Base-by-base conservation (phyloP, 1,140 invertebrate species). In the Hylaeus anthracinus region DNA sequence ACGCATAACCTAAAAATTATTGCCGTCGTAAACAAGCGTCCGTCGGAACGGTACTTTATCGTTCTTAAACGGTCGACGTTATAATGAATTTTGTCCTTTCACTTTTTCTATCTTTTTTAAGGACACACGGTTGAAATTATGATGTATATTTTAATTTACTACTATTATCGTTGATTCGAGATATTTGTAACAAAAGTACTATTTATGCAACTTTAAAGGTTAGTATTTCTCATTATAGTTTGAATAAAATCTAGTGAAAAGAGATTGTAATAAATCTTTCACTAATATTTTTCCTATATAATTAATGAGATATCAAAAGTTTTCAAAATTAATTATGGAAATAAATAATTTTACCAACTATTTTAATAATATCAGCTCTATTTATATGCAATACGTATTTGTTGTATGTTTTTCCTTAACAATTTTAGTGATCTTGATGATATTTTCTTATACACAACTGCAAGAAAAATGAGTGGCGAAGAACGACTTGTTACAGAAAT, bases 401-500 rank as follows among this genome's bases (percentile, higher is more conserved):
- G 9, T 60, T 37, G 37, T 26, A 37, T 45, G 3, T 56, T 1
- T 41, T 56, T 45, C 63, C 51, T 0, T 51, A 39, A 26, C 37
- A 60, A 43, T 65, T 79, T 26, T 14, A 79, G 71, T 51, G 39
- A 73, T 8, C 55, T 3, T 64, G 6, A 45, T 56, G n/a, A 67
- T 65, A 79, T 73, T 73, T 65, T 26, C 41, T 58, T 79, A 26
- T 26, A 72, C 66, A n/a, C 37, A 10, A 69, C 48, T 9, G 41
- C 14, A 8, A 63, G 26, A 63, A 92, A 88, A 81, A 92, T 92
- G 89, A 92, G 89, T 75, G 82, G 72, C 58, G 94, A 94, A 82
- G 93, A 94, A 72, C 91, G 90, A 74, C 87, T 94, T 65, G 96
- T 98, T 1, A 98, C 97, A 6, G 97, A 98, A 94, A 96, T 98